Base-by-base conservation (phyloP, 1,140 invertebrate species). In the Ladona fulva region DNA sequence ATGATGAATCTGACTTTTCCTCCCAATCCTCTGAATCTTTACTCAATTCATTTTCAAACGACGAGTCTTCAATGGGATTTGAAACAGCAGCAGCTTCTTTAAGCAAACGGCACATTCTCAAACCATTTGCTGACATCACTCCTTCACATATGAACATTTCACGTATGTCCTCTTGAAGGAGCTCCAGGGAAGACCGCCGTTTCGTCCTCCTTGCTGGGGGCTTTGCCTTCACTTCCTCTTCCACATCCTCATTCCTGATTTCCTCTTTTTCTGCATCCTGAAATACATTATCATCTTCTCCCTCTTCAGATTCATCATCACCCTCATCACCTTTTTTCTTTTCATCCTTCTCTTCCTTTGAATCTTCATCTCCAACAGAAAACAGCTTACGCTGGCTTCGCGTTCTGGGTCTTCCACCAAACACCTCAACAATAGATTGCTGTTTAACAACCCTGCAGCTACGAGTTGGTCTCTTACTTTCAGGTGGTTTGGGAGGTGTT, bases 111-210 rank as follows among this genome's bases (percentile, higher is more conserved):
- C 88, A 89, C 87, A 88, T 88, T 81, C 87, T 81, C 81, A 88
- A 86, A 42, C 86, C 86, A 7, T 85, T 87, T 0, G 86, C 85
- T n/a, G 83, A 87, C n/a, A 90, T 82, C 0, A 90, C 87, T 25
- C 87, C 90, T 80, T 90, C 87, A 78, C 86, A 86, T 66, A 91
- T 89, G 81, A 91, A 91, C 88, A 91, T 91, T 79, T 91, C 89
- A 79, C 88, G 86, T 59, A 92, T 88, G 81, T 92, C 90, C 79
- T 90, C 89, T 74, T 91, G 90, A 11, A 92, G 84, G 81, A 87
- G 86, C 80, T 89, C 86, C 59, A 92, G 81, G 80, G 91, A 90
- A 78, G 84, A 85, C 78, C 83, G 82, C 74, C 84, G 81, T 74
- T 82, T 83, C 24, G 66, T 78, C 74, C 80, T 81, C 77, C 76